These are phyloP conservation scores for Pelochelys cantorii DNA, from an alignment of 2,797 vertebrate genomes.

Conservation along the genomic window DNA sequence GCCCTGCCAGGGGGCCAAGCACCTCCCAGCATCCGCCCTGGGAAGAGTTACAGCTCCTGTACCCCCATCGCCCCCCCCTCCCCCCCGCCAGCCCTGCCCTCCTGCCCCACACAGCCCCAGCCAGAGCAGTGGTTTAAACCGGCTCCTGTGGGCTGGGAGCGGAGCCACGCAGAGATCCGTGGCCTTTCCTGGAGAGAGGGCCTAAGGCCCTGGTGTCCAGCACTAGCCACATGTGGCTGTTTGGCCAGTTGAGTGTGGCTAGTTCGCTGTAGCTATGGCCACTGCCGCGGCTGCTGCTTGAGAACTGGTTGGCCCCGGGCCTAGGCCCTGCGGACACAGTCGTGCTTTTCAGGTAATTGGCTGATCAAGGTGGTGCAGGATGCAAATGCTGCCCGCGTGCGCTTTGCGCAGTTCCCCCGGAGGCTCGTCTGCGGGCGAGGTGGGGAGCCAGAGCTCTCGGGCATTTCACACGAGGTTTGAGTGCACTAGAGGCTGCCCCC, in stretches of 20 bases:
- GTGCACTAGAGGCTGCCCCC: conserved; percentile 9
- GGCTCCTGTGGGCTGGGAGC: background rate
- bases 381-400: no score
- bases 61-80: background rate
- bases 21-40: background rate
- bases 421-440: background rate
- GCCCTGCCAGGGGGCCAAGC: background rate
- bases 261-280: no score
- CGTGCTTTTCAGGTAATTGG: background rate
- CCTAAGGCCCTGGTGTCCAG: no score
- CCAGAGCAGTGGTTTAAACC: background rate
- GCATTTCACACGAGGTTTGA: background rate
- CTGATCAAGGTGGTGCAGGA: no score
- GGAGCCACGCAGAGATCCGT: no score
- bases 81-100: background rate
- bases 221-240: no score
- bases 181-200: no score
- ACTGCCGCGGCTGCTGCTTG: no score
- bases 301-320: background rate
- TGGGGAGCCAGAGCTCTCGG: conserved; percentile 7
- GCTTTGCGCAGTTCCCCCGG: no score
- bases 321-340: background rate
- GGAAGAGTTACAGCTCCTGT: background rate
- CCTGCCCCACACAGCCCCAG: background rate
- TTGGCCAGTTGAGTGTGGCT: no score